Evolutionary conservation across 2,113 vertebrate species (phyloP), one percentile per base, ranked within the genome.

Genomic region (Girardinichthys multiradiatus): DNA sequence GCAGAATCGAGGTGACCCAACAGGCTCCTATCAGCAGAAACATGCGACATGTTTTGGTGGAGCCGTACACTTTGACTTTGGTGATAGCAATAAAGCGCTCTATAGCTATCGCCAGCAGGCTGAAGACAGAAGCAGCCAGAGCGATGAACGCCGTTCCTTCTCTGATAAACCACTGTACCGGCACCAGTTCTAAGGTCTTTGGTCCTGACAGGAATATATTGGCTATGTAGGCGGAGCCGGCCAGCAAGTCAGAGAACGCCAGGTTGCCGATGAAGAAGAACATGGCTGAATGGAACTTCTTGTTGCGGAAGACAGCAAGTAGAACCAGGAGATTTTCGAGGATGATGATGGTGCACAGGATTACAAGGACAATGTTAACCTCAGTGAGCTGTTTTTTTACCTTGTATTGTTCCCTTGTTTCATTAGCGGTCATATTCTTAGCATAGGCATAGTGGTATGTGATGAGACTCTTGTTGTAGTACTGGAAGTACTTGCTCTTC

Each of bases 181-280:
- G 98, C 0, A 90, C 87, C 75, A 99, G 89, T 0, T 70, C 2
- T 69, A 97, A 94, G 0, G 97, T 99, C 77, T 70, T 83, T 0
- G 89, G 54, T 0, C 98, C 98, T 0, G 98, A 99, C 0, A 99
- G 88, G 19, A 96, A 89, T 2, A 96, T 95, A 76, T 99, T 99
- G 83, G 89, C 96, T 29, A 98, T 95, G 82, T 98, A 99, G 26
- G 97, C 96, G 1, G 94, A 82, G 0, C 97, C 98, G 0, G 98
- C 96, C 89, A 99, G 64, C 2, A 99, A 92, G 72, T 99, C 98
- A 0, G 97, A 99, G 63, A 97, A 96, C 0, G 98, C 98, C 87
- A 99, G 37, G 72, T 99, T 99, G 9, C 97, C 97, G 7, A 99
- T 96, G 87, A 99, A 98, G 86, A 98, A 94, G 87, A 97, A 99